A percentile compares a stretch with the other conserved stretches of the same genome.
phyloP scores from a whole-genome alignment of 2,797 vertebrate genomes.

The Esox lucius region DNA sequence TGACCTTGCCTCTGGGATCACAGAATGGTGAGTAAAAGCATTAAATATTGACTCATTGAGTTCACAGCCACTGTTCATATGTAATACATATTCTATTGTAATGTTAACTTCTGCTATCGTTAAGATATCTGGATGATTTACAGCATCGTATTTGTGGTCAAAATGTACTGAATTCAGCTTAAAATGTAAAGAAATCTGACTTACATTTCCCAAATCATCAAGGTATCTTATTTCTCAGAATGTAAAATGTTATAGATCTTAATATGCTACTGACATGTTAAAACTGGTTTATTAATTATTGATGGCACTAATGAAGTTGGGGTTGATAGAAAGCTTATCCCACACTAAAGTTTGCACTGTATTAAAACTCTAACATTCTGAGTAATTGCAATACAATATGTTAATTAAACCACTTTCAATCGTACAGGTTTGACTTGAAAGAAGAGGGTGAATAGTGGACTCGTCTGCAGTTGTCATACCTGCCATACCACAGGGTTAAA shows the following conservation, averaged over 20 bases:
- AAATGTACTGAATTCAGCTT: no score
- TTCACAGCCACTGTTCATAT: no score
- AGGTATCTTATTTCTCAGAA: no score
- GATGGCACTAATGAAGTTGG: not conserved
- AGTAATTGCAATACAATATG: not conserved
- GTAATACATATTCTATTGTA: no score
- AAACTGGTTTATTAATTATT: not conserved
- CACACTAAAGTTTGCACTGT: not conserved
- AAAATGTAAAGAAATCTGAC: no score
- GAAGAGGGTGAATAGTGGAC: constrained; percentile 67
- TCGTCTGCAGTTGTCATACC: constrained; percentile 16
- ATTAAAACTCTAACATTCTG: not conserved
- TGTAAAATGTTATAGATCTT: no score
- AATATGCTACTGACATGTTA: no score
- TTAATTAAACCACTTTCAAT: constrained; percentile 10
- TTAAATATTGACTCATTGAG: not conserved
- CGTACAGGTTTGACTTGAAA: constrained; percentile 80
- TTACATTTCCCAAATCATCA: no score
- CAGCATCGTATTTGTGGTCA: no score
- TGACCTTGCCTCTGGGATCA: constrained; percentile 78
- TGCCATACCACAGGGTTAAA: not conserved
- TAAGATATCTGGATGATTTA: no score
- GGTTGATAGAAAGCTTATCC: not conserved
- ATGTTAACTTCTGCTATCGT: no score
- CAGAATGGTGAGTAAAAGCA: constrained; percentile 83